Evolutionary conservation across 2,113 vertebrate genomes (phyloP).

Genomic region (Indicator indicator): DNA sequence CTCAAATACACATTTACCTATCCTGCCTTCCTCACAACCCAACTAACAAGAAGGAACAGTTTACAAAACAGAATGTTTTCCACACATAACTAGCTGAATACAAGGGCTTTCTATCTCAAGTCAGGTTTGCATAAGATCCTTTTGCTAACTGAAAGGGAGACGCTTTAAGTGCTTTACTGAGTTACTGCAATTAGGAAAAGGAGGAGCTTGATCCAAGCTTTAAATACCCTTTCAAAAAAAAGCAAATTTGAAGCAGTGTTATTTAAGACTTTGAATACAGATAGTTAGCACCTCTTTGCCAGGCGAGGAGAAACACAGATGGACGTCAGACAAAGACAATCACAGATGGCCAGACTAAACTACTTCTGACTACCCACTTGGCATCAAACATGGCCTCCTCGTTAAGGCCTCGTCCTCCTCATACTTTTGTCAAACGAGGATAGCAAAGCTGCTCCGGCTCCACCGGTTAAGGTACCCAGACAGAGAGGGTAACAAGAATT

Average conservation of each 20-base stretch:
- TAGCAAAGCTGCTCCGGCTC: not conserved
- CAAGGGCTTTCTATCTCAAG: not conserved
- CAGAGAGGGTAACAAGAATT: not conserved
- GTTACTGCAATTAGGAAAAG: not conserved
- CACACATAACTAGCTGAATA: not conserved
- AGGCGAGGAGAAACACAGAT: not conserved
- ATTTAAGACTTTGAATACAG: not conserved
- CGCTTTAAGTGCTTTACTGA: not conserved
- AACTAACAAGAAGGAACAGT: not conserved
- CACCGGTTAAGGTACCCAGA: not conserved
- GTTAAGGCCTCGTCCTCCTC: not conserved
- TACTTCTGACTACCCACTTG: not conserved
- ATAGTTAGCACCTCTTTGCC: not conserved
- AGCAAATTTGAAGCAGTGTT: accelerated
- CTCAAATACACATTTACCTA: not conserved
- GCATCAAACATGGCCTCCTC: conserved; percentile 9
- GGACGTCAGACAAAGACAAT: not conserved
- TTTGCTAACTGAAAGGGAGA: not conserved
- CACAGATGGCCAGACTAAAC: not conserved
- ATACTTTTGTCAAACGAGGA: not conserved
- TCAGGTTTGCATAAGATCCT: not conserved
- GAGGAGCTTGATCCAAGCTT: not conserved
- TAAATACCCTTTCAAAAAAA: not conserved
- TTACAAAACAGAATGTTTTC: not conserved
- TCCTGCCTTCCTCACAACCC: not conserved